Percentiles rank a stretch among this genome's conserved stretches.
Evolutionary conservation across 1,140 invertebrate genomes (phyloP).

Genomic region (Zaprionus vittiger): DNA sequence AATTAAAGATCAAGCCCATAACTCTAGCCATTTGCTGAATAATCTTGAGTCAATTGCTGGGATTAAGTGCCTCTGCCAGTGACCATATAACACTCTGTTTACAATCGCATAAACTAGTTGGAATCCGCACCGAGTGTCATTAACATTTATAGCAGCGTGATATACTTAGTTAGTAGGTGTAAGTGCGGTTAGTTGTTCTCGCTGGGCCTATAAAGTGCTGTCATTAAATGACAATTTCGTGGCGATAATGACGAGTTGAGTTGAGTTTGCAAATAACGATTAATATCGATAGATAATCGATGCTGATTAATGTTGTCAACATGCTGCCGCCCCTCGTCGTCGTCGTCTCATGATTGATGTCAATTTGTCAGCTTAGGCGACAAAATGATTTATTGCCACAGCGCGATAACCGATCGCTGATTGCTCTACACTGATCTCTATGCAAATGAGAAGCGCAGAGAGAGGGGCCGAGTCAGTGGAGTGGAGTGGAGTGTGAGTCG

Average conservation of each 20-base stretch:
- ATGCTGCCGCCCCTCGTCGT: conserved; percentile 16
- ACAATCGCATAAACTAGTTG: neutral
- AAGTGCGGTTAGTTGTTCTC: neutral
- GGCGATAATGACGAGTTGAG: conserved; percentile 8
- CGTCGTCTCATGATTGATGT: conserved; percentile 63
- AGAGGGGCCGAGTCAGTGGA: conserved; percentile 16
- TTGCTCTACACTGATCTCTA: conserved; percentile 48
- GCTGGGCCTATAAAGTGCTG: neutral
- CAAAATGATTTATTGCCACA: conserved; percentile 75
- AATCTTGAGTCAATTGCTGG: neutral
- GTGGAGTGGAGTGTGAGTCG: conserved; percentile 1
- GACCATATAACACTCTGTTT: conserved; percentile 2
- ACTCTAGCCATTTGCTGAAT: neutral
- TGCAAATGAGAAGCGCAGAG: conserved; percentile 58
- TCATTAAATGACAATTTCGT: conserved; percentile 16
- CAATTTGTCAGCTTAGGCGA: conserved; percentile 70
- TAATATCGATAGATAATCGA: conserved; percentile 39
- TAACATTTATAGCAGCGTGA: neutral
- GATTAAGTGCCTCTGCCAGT: neutral
- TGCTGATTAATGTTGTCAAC: conserved; percentile 54
- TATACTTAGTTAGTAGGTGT: neutral
- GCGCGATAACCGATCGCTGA: conserved; percentile 58
- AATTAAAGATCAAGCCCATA: neutral
- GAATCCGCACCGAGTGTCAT: neutral
- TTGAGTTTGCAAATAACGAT: conserved; percentile 21